phyloP scores from a whole-genome alignment of 2,113 vertebrate genomes.

The Cynoglossus semilaevis region DNA sequence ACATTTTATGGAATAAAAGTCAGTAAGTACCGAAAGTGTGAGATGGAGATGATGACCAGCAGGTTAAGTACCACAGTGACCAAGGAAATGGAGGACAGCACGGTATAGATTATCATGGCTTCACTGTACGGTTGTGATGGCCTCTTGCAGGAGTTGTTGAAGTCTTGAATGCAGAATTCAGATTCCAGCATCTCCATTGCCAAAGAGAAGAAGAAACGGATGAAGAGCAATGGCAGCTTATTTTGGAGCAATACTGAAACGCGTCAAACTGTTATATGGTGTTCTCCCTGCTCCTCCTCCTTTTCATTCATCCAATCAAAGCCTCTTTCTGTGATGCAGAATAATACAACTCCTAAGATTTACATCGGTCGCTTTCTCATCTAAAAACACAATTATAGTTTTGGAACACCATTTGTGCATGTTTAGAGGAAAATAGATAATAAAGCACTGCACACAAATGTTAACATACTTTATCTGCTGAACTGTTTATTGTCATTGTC shows the following conservation, averaged over 20 bases:
- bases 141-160: constrained; percentile 51
- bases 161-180: constrained; percentile 32
- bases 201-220: not conserved
- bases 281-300: no score
- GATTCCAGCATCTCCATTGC: constrained; percentile 15
- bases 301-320: no score
- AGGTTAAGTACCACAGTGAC: constrained; percentile 52
- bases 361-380: no score
- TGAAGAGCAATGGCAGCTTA: not conserved
- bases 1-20: not conserved
- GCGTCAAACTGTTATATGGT: no score
- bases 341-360: no score
- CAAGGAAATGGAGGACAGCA: constrained; percentile 40
- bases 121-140: not conserved
- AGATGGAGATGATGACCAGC: constrained; percentile 58
- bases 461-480: no score
- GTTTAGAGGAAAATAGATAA: no score
- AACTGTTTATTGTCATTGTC: no score
- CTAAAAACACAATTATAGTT: no score
- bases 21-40: constrained; percentile 48
- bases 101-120: constrained; percentile 28
- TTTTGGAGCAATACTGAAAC: not conserved
- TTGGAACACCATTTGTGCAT: no score
- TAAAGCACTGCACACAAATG: no score
- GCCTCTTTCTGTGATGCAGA: no score